Percentiles rank a stretch among this genome's conserved stretches.
phyloP scores from a whole-genome alignment of 2,797 vertebrate species.

The Ptychadena robeensis region DNA sequence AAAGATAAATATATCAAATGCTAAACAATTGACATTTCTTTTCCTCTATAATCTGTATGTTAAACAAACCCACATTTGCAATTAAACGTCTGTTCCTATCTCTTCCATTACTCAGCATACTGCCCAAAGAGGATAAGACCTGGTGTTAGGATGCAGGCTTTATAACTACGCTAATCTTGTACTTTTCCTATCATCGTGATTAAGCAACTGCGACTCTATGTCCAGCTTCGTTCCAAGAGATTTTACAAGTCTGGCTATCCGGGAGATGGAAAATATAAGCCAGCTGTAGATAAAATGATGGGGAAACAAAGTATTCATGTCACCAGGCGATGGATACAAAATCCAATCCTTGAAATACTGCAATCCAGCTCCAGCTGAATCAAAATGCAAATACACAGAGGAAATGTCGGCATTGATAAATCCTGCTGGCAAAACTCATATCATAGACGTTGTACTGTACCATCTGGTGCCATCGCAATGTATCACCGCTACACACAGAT shows the following conservation, averaged over 20 bases:
- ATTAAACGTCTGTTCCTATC: conserved; percentile 17
- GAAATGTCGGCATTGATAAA: conserved; percentile 58
- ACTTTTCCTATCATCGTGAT: conserved; percentile 15
- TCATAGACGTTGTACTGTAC: conserved; percentile 60
- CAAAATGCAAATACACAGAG: conserved; percentile 61
- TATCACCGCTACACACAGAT: conserved; percentile 58
- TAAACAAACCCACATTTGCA: not conserved
- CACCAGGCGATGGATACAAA: conserved; percentile 32
- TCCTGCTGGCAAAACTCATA: conserved; percentile 59
- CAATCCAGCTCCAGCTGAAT: conserved; percentile 47
- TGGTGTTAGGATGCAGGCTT: conserved; percentile 11
- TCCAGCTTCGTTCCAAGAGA: conserved; percentile 22
- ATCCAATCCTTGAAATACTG: conserved; percentile 46
- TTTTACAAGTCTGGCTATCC: conserved; percentile 34
- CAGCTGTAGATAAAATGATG: conserved; percentile 24
- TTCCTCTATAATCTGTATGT: too few relatives aligned
- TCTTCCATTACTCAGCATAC: not conserved
- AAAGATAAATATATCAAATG: too few relatives aligned
- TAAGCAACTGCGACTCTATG: conserved; percentile 8
- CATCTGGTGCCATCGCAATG: conserved; percentile 62
- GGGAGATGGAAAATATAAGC: conserved; percentile 30
- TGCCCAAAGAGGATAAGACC: conserved; percentile 13
- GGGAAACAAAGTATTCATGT: conserved; percentile 39
- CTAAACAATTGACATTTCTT: too few relatives aligned
- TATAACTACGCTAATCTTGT: conserved; percentile 22